Conservation (phyloP, 2,113 vertebrate genomes). For the Perca flavescens region DNA sequence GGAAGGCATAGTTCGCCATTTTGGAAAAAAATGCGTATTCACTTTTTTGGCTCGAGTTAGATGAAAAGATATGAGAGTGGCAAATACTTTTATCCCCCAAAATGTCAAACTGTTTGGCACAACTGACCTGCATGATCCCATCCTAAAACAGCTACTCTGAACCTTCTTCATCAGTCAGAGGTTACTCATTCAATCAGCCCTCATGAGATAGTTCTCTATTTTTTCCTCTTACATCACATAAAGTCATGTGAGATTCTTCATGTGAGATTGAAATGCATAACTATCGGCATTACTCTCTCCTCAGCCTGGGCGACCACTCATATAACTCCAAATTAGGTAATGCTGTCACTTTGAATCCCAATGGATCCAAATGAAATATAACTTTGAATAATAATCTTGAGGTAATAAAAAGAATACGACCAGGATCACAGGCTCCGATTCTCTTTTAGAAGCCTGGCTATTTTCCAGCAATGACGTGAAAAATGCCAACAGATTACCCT, state of each 20-base stretch:
- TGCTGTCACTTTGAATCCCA: constrained; percentile 37
- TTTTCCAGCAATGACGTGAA: constrained; percentile 22
- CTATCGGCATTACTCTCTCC: constrained; percentile 43
- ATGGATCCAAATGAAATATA: constrained; percentile 30
- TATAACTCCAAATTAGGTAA: constrained; percentile 47
- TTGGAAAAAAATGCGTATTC: neutral
- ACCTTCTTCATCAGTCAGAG: constrained; percentile 25
- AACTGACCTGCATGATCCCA: constrained; percentile 1
- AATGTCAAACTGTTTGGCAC: neutral
- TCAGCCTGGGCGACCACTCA: constrained; percentile 20
- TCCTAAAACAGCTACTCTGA: constrained; percentile 12
- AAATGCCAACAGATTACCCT: constrained; percentile 35
- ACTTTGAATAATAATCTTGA: constrained; percentile 18
- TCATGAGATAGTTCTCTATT: constrained; percentile 35
- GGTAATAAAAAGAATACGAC: constrained; percentile 22
- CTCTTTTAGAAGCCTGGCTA: neutral
- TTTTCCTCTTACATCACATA: constrained; percentile 38
- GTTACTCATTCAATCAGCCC: constrained; percentile 8
- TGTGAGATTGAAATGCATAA: constrained; percentile 65
- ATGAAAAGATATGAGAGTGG: no score
- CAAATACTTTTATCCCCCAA: neutral
- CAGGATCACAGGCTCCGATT: neutral
- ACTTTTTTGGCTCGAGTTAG: neutral
- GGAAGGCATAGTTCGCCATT: neutral
- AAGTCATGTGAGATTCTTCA: constrained; percentile 69